Percentiles rank a stretch among this genome's conserved stretches.
phyloP scores from a whole-genome alignment of 2,797 vertebrate genomes.

The Takifugu rubripes region DNA sequence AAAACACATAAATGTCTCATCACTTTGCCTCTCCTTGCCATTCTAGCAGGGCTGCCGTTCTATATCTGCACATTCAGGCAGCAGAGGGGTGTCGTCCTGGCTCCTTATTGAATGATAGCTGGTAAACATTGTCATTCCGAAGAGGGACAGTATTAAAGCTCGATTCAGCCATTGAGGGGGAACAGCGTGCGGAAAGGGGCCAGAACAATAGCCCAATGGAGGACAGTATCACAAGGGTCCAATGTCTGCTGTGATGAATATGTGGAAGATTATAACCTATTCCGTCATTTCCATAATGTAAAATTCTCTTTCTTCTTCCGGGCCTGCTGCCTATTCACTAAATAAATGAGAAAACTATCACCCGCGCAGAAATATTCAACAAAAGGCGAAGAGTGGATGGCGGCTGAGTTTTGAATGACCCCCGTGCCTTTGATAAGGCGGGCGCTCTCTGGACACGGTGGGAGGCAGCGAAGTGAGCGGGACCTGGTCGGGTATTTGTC shows the following conservation, averaged over 20 bases:
- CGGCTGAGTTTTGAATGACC: conserved; percentile 78
- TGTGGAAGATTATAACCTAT: conserved; percentile 79
- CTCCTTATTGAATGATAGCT: conserved; percentile 70
- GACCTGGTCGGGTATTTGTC: conserved; percentile 81
- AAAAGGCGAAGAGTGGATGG: conserved; percentile 68
- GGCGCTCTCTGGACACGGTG: conserved; percentile 70
- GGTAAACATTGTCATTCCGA: conserved; percentile 74
- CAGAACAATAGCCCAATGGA: conserved; percentile 75
- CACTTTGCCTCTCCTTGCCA: conserved; percentile 6
- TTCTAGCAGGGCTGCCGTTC: conserved; percentile 30
- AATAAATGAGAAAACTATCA: conserved; percentile 86
- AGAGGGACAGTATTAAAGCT: conserved; percentile 73
- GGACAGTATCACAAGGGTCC: conserved; percentile 71
- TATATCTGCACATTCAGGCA: conserved; percentile 33
- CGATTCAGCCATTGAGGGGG: conserved; percentile 62
- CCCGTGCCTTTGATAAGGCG: conserved; percentile 70
- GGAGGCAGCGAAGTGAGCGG: conserved; percentile 76
- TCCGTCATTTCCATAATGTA: conserved; percentile 83
- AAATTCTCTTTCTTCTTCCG: conserved; percentile 72
- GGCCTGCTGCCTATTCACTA: conserved; percentile 76
- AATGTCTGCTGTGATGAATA: conserved; percentile 79
- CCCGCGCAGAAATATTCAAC: conserved; percentile 71
- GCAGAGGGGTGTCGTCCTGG: conserved; percentile 48
- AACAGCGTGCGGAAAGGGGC: conserved; percentile 51
- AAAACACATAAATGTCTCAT: conserved; percentile 21